Conservation (phyloP, 2,113 vertebrate genomes). For the Crypturellus undulatus region DNA sequence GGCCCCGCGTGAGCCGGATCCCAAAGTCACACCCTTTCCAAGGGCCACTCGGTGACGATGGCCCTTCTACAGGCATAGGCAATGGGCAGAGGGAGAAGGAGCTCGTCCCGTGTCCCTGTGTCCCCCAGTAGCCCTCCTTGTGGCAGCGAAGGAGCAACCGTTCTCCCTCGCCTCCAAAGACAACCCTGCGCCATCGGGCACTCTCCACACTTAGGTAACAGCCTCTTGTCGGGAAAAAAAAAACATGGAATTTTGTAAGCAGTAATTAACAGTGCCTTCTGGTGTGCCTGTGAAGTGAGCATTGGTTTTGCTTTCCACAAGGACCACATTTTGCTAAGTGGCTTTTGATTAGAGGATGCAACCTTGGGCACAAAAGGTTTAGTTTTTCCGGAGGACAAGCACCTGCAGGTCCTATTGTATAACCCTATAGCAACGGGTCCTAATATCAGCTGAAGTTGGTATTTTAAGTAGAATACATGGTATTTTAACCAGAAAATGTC, state of each 20-base stretch:
- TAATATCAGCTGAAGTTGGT: not conserved
- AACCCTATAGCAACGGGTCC: not conserved
- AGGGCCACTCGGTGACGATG: accelerated
- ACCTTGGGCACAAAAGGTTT: not conserved
- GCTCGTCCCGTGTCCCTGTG: accelerated
- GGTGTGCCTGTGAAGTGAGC: conserved; percentile 30
- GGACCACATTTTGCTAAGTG: conserved; percentile 4
- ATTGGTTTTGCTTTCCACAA: not conserved
- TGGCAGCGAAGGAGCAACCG: not conserved
- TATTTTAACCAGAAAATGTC: not conserved
- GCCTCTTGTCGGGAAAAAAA: not conserved
- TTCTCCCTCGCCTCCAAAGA: conserved; percentile 46
- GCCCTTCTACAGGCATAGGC: not conserved
- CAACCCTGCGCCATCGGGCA: not conserved
- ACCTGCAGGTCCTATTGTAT: not conserved
- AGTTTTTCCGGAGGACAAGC: conserved; percentile 12
- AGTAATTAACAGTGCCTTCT: conserved; percentile 46
- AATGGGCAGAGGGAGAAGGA: not conserved
- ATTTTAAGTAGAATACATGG: not conserved
- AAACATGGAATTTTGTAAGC: not conserved
- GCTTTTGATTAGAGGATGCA: conserved; percentile 22
- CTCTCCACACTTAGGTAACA: not conserved
- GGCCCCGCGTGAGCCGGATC: accelerated
- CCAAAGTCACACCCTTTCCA: not conserved
- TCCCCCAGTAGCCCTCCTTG: not conserved